Conservation (phyloP, 2,888 invertebrate species). For the Thera britannica region DNA sequence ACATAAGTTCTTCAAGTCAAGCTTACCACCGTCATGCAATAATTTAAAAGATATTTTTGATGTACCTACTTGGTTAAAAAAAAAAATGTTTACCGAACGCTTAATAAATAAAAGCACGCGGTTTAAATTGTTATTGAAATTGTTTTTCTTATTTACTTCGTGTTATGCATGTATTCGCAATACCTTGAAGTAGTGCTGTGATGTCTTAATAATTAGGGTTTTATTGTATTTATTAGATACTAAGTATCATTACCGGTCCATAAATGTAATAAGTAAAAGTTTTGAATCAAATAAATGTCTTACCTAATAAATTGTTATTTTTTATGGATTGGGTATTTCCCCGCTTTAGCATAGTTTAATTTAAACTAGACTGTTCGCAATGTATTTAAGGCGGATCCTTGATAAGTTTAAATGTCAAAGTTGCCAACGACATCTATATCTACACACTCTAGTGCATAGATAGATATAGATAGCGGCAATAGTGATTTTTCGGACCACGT, state of each 20-base stretch:
- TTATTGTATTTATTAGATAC: slow-evolving; percentile 41
- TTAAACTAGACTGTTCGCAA: background rate
- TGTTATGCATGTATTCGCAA: slow-evolving; percentile 24
- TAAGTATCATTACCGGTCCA: slow-evolving; percentile 46
- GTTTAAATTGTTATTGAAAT: slow-evolving; percentile 20
- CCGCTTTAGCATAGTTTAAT: no score
- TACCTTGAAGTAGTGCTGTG: slow-evolving; percentile 40
- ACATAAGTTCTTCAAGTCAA: slow-evolving; percentile 4
- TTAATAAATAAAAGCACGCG: slow-evolving; percentile 5
- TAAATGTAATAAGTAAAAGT: slow-evolving; percentile 33
- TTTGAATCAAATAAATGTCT: slow-evolving; percentile 37
- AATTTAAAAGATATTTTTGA: slow-evolving; percentile 14
- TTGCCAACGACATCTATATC: no score
- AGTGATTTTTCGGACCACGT: no score
- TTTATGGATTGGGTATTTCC: no score
- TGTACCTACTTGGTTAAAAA: background rate
- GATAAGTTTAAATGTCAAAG: slow-evolving; percentile 1
- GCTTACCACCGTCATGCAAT: slow-evolving; percentile 1
- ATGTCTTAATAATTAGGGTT: slow-evolving; percentile 37
- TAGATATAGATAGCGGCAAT: no score
- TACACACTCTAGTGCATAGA: no score
- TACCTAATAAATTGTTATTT: slow-evolving; percentile 12
- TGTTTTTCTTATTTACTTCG: slow-evolving; percentile 17
- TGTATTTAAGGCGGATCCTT: background rate
- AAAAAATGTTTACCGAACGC: background rate